phyloP scores from a whole-genome alignment of 2,888 invertebrate genomes.

The Drosophila borborema region DNA sequence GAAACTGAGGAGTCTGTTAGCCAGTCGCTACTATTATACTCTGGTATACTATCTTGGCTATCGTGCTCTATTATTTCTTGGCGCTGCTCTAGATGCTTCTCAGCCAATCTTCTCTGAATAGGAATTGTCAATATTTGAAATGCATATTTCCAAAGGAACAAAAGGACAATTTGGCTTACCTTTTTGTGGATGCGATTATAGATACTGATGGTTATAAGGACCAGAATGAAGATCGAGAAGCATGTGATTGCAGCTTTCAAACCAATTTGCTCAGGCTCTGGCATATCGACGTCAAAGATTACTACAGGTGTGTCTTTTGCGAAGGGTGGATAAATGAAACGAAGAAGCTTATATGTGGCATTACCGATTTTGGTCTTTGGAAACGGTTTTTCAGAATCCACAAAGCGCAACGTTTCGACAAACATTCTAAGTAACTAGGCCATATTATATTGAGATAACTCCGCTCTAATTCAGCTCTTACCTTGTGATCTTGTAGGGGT shows the following conservation, averaged over 20 bases:
- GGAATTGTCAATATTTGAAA: neutral
- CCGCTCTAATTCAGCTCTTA: neutral
- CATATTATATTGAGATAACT: neutral
- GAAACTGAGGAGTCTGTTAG: neutral
- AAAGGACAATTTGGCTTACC: neutral
- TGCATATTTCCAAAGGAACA: neutral
- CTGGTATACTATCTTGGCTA: neutral
- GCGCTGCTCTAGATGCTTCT: no score
- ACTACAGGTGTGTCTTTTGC: neutral
- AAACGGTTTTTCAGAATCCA: neutral
- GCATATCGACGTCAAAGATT: neutral
- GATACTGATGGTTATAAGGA: neutral
- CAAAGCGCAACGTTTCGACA: neutral
- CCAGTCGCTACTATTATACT: neutral
- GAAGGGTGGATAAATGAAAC: constrained; percentile 7
- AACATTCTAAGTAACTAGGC: neutral
- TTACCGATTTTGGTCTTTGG: constrained; percentile 1
- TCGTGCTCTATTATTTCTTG: neutral
- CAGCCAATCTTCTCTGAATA: neutral
- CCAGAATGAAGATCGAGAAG: neutral
- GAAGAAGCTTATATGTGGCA: constrained; percentile 2
- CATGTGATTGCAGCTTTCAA: neutral
- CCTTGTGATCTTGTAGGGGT: neutral
- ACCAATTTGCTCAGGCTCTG: neutral
- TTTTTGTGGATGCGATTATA: neutral